A percentile compares a stretch with the other conserved stretches of the same genome.
phyloP scores from a whole-genome alignment of 2,113 vertebrate species.

The Apodemus speciosus region DNA sequence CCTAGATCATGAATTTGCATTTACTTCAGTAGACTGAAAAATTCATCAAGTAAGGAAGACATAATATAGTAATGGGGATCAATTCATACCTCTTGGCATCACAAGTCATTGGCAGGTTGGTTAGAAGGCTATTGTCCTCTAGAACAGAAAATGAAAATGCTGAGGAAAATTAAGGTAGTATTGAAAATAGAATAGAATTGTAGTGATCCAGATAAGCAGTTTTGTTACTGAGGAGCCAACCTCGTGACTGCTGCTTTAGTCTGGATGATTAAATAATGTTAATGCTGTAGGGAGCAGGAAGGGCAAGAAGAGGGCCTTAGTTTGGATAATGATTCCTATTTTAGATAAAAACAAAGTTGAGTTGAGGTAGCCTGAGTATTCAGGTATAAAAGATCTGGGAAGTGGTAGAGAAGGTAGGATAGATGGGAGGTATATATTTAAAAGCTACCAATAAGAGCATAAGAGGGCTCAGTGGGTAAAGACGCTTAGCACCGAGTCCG shows the following conservation, averaged over 20 bases:
- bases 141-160: constrained; percentile 24
- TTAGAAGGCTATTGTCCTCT: constrained; percentile 16
- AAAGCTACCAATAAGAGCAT: background rate
- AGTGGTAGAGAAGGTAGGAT: background rate
- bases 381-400: constrained; percentile 11
- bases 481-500: background rate
- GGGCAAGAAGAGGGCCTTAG: background rate
- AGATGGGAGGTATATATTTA: background rate
- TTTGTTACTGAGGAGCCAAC: background rate
- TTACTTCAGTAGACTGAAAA: constrained; percentile 41
- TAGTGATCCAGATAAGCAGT: background rate
- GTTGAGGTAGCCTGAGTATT: background rate
- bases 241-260: background rate
- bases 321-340: constrained; percentile 12
- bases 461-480: background rate
- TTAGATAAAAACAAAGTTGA: constrained; percentile 39
- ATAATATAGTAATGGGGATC: background rate
- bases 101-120: constrained; percentile 23
- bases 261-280: background rate
- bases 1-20: constrained; percentile 30
- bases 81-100: background rate
- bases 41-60: constrained; percentile 38
- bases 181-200: constrained; percentile 32
- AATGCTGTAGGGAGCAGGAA: background rate
- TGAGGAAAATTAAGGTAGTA: background rate